phyloP scores from a whole-genome alignment of 2,797 vertebrate genomes.

The Betta splendens region DNA sequence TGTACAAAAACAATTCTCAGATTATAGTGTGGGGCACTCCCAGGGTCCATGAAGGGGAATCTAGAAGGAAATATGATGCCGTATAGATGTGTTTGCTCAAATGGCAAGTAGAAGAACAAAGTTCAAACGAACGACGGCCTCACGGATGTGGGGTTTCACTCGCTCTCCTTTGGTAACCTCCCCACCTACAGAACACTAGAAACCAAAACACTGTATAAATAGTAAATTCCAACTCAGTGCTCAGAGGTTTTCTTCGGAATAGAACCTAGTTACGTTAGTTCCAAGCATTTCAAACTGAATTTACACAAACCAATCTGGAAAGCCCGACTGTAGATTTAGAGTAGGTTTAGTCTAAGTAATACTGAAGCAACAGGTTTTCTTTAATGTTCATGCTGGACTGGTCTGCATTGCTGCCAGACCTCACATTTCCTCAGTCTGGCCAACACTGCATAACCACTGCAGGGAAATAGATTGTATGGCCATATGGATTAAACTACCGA shows the following conservation, averaged over 20 bases:
- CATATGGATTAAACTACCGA: conserved; percentile 17
- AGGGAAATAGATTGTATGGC: conserved; percentile 34
- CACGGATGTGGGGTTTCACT: conserved; percentile 33
- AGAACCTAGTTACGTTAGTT: neutral
- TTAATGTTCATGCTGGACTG: conserved; percentile 25
- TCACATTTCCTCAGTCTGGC: conserved; percentile 28
- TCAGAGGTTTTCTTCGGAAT: neutral
- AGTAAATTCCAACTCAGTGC: neutral
- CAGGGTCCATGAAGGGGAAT: neutral
- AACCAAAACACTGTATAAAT: neutral
- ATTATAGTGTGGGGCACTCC: conserved; percentile 7
- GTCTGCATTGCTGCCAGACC: conserved; percentile 27
- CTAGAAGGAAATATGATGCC: neutral
- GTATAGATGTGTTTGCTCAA: neutral
- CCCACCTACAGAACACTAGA: conserved; percentile 6
- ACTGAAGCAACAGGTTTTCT: conserved; percentile 41
- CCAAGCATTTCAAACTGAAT: neutral
- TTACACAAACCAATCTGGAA: conserved; percentile 3
- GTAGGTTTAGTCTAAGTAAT: conserved; percentile 44
- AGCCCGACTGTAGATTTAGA: conserved; percentile 33
- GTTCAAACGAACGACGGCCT: neutral
- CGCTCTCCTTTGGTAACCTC: conserved; percentile 6
- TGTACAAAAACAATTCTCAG: conserved; percentile 11
- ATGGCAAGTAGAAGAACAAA: neutral
- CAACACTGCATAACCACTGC: conserved; percentile 37